Base-by-base conservation (phyloP, 2,113 vertebrate species). In the Poeciliopsis turrubarensis region DNA sequence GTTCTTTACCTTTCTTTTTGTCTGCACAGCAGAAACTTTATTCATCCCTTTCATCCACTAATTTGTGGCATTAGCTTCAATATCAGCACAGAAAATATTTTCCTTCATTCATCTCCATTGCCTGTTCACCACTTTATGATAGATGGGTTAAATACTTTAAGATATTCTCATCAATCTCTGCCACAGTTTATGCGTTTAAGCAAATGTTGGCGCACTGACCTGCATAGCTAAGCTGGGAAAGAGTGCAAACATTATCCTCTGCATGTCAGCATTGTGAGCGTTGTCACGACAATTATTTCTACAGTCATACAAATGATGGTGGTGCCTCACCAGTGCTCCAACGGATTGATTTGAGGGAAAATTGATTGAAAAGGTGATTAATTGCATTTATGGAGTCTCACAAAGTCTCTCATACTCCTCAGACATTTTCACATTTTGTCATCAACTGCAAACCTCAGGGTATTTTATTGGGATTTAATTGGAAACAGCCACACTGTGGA, bases 331-430 rank as follows among this genome's bases (percentile, higher is more conserved):
- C 26, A 30, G 26, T 13, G 72, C 25, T 54, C n/a, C 62, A 41
- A 31, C 60, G 70, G 61, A 66, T 19, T 26, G 30, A 2, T 0
- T 10, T 31, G 19, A 22, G 10, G 25, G 41, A 1, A 19, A 11
- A 73, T 39, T 26, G n/a, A 30, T n/a, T 68, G 31, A 64, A 64
- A 8, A 15, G 54, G n/a, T 34, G n/a, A 30, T 57, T 75, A 14
- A 51, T 51, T 12, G 68, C 66, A 66, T n/a, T n/a, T 9, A 54
- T 6, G 5, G 51, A 54, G 51, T 17, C 51, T 25, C 51, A 7
- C 51, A 54, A 54, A 54, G 8, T 5, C n/a, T 22, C 22, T n/a
- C 17, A 25, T 25, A 8, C 51, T 8, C 19, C 7, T 54, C 1
- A 47, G 17, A 19, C 17, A 17, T 47, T 47, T 10, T n/a, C 0